These are phyloP conservation scores for Paramormyrops kingsleyae DNA, from an alignment of 2,113 vertebrate species.

Conservation along the genomic window DNA sequence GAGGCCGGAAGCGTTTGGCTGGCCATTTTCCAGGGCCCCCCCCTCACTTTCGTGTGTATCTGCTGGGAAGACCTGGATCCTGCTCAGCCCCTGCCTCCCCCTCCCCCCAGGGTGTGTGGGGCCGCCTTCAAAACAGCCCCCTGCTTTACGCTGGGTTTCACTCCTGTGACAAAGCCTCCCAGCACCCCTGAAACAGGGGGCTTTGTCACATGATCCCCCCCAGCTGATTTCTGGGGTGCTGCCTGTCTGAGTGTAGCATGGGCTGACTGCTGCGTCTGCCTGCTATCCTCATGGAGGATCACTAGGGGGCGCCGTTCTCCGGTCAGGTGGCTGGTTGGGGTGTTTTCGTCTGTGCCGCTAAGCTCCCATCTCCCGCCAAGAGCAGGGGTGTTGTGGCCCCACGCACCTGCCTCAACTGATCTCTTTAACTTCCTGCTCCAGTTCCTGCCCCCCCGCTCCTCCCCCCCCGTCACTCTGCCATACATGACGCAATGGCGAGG, in stretches of 20 bases:
- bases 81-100: background rate
- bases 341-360: conserved; percentile 34
- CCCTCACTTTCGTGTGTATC: background rate
- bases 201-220: background rate
- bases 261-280: background rate
- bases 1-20: background rate
- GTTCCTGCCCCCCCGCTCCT: background rate
- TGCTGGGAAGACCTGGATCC: background rate
- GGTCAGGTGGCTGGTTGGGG: conserved; percentile 17
- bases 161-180: background rate
- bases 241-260: background rate
- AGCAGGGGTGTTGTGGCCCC: conserved; percentile 53
- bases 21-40: background rate
- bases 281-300: background rate
- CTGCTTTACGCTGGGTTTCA: background rate
- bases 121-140: background rate
- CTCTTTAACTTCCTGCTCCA: background rate
- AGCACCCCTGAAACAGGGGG: background rate
- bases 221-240: background rate
- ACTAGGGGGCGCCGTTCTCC: background rate
- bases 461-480: background rate
- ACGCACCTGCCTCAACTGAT: conserved; percentile 54
- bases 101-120: background rate
- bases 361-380: conserved; percentile 29
- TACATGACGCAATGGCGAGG: background rate